Conservation (phyloP, 2,797 vertebrate species). For the Meda fulgida region DNA sequence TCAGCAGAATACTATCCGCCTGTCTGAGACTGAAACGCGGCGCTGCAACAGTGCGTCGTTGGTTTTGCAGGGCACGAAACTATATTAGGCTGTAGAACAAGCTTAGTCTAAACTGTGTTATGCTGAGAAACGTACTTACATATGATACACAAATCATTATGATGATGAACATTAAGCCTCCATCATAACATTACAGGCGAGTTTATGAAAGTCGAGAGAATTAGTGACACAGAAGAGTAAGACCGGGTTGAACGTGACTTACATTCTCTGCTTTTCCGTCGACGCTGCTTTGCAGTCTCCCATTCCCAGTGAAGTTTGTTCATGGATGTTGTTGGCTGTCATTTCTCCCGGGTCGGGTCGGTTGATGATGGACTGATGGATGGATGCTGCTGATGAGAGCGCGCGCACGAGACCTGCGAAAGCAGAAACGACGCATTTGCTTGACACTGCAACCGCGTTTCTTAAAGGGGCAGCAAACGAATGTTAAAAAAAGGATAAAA, state of each 20-base stretch:
- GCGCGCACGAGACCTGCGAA: conserved; percentile 67
- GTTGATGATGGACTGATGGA: conserved; percentile 39
- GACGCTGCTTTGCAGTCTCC: background rate
- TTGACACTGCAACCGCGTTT: conserved; percentile 68
- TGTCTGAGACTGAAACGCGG: background rate
- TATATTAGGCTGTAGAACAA: background rate
- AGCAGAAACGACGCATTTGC: conserved; percentile 67
- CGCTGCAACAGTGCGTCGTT: conserved; percentile 18
- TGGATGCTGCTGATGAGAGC: conserved; percentile 61
- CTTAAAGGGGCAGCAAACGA: conserved; percentile 78
- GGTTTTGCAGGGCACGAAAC: background rate
- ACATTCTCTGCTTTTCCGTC: conserved; percentile 9
- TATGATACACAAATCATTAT: background rate
- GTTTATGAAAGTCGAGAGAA: background rate
- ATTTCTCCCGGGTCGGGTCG: conserved; percentile 59
- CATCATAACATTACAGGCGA: background rate
- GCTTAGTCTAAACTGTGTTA: background rate
- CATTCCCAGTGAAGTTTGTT: conserved; percentile 30
- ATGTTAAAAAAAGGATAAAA: background rate
- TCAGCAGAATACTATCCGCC: background rate
- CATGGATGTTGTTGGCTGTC: conserved; percentile 58
- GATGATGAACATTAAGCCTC: background rate
- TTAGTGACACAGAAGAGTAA: background rate
- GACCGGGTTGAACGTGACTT: background rate
- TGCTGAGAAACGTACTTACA: background rate